Conservation (phyloP, 2,888 invertebrate genomes). For the Eugnorisma glareosa region DNA sequence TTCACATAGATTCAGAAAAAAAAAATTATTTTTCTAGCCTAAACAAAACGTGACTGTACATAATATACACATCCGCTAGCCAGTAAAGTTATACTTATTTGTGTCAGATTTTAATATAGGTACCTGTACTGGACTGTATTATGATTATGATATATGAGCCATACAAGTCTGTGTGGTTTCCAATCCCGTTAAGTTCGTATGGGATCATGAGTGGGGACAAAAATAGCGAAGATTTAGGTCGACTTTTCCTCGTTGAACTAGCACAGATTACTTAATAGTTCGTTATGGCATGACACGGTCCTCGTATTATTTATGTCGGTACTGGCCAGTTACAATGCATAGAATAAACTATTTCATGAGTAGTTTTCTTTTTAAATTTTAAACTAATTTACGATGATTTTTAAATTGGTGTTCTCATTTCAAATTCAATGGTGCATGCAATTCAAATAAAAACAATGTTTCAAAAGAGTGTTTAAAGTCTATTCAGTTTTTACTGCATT, state of each 20-base stretch:
- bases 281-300: constrained; percentile 7
- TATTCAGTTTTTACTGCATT: constrained; percentile 2
- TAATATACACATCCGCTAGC: constrained; percentile 14
- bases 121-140: background rate
- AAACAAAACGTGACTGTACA: constrained; percentile 46
- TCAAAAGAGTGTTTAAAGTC: background rate
- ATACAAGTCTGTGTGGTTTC: constrained; percentile 26
- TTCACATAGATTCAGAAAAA: background rate
- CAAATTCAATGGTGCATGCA: constrained; percentile 24
- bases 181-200: constrained; percentile 38
- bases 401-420: constrained; percentile 17
- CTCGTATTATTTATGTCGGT: constrained; percentile 5
- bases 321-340: constrained; percentile 14
- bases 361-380: background rate
- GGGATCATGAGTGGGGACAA: constrained; percentile 28
- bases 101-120: constrained; percentile 8
- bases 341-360: background rate
- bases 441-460: background rate
- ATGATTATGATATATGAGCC: background rate
- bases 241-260: constrained; percentile 53
- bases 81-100: constrained; percentile 16
- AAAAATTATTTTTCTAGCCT: constrained; percentile 13
- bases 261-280: constrained; percentile 41
- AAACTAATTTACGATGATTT: background rate
- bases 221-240: constrained; percentile 58